Evolutionary conservation across 2,113 vertebrate species (phyloP), one percentile per base, ranked within the genome.

Genomic region (Myotis davidii): DNA sequence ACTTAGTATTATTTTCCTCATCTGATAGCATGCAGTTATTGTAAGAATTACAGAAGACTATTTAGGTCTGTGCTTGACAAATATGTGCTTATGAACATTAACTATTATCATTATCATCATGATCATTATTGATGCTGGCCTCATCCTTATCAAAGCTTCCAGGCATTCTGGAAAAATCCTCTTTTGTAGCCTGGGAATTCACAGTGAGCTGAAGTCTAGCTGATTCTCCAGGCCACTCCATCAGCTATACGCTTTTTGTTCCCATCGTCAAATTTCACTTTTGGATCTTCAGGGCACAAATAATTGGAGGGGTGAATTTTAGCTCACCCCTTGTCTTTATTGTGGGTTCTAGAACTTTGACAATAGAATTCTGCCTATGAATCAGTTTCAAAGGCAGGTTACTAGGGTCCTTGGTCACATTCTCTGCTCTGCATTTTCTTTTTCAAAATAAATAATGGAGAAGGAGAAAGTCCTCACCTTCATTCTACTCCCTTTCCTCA

Each of bases 31-130:
- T 27, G 39, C 5, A 11, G 23, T 74, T 95, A 54, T 50, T 54
- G 16, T 65, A 65, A 86, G 61, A 89, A 88, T 73, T 89, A 70
- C 9, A 4, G 86, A 95, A 76, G 72, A 67, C 14, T 45, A 18
- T 56, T 91, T 85, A 82, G 29, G 13, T 82, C 39, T 96, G 54
- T 64, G 69, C 32, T 78, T 95, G 61, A 82, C 25, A 93, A 91
- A 25, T 32, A 87, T 74, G 13, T 81, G 9, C 65, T 65, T 69
- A 88, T 45, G 21, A 90, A 85, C 45, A 64, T 87, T 50, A 50
- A 10, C 20, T 12, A 23, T 56, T 78, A 52, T 64, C 13, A 85
- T 89, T 77, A 59, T 67, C 54, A 77, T 77, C 16, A 45, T 56
- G 42, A 74, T 61, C 69, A 73, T 74, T 37, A 72, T 69, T 70